These are phyloP conservation scores for Malurus splendens DNA, from an alignment of 2,797 vertebrate species.

Conservation along the genomic window DNA sequence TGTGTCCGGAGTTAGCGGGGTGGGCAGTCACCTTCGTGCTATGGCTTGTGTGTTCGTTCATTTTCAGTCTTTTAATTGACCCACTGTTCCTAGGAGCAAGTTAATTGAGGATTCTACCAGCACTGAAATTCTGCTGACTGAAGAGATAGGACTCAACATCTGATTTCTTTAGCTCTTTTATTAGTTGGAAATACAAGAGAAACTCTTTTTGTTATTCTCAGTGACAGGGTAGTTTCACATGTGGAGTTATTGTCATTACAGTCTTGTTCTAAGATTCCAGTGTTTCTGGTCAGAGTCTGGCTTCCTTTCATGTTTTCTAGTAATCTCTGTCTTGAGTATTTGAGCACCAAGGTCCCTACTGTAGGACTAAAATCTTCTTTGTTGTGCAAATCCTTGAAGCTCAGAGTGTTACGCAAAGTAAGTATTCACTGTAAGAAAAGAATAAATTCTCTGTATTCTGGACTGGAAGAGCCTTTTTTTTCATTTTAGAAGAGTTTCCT, in stretches of 20 bases:
- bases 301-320: background rate
- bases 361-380: background rate
- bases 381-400: background rate
- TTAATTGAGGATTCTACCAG: background rate
- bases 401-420: background rate
- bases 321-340: background rate
- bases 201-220: background rate
- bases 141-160: background rate
- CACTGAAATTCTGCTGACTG: background rate
- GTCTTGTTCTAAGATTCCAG: background rate
- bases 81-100: background rate
- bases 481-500: background rate
- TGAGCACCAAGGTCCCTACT: background rate
- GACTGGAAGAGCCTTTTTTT: background rate
- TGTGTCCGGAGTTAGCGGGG: fast-evolving
- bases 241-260: background rate
- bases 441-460: background rate
- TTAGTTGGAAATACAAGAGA: background rate
- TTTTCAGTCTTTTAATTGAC: background rate
- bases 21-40: background rate
- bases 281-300: background rate
- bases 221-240: background rate
- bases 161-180: background rate
- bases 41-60: fast-evolving
- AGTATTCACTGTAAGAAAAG: background rate